Base-by-base conservation (phyloP, 2,888 invertebrate genomes). In the Ariolimax columbianus region DNA sequence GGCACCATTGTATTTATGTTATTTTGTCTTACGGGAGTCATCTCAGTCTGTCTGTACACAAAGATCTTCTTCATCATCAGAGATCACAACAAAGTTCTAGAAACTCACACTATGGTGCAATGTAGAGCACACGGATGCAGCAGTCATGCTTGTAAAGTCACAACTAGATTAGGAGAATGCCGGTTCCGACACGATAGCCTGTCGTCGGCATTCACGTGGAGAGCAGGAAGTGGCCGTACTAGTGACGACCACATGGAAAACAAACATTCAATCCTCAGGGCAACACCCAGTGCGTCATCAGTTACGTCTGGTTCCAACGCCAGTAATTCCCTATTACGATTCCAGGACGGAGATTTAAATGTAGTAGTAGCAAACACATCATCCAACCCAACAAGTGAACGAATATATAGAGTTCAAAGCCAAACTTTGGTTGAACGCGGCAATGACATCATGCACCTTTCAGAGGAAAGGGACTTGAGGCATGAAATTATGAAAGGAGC, bases 11-110 rank as follows among this genome's bases (percentile, higher is more conserved):
- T 30, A 23, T 2, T 82, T 7, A 6, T 33, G 26, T 19, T 63
- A 30, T 73, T 75, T 47, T 63, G 33, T 23, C 11, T 75, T 19
- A 68, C 63, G 26, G 75, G 63, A 17, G n/a, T 82, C 23, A 63
- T 73, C 43, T 73, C 82, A 19, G 40, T 73, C 2, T 55, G 73
- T 17, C 47, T 82, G 30, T 82, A 82, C 75, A 75, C 63, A 14
- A 73, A 82, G 33, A 43, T 82, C 26, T 82, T 82, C 36, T 82
- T 82, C 63, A 33, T 82, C 26, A 82, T 82, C 47, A 59, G 82
- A 59, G 63, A 82, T 2, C 82, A 82, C 63, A 82, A 82, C 59
- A 73, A 43, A n/a, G 63, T 63, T 36, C 43, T 82, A 51, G 75
- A 73, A 55, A 75, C 43, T 1, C 82, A 82, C 43, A 63, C 82